A percentile compares a stretch with the other conserved stretches of the same genome.
Evolutionary conservation across 2,113 vertebrate genomes (phyloP).

Genomic region (Rhea americana): DNA sequence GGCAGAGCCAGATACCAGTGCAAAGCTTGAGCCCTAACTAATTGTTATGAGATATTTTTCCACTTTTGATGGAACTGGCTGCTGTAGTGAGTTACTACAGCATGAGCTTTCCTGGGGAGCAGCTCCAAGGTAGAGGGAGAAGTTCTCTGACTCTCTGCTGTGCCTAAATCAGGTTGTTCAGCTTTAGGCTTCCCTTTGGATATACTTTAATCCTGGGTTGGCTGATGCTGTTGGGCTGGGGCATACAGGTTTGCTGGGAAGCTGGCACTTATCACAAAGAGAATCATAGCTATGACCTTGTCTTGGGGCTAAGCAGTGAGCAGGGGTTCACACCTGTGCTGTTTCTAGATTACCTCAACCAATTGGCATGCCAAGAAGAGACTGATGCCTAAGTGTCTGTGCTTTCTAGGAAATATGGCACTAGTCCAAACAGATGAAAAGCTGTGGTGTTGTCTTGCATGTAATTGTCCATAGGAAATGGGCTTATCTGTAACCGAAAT

Average conservation of each 20-base stretch:
- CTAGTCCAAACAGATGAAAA: background rate
- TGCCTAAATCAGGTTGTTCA: background rate
- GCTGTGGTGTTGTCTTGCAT: background rate
- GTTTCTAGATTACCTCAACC: background rate
- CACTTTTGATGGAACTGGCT: background rate
- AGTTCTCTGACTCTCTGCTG: background rate
- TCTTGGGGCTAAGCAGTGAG: background rate
- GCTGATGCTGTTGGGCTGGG: background rate
- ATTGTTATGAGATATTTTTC: background rate
- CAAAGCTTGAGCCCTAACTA: background rate
- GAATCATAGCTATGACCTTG: background rate
- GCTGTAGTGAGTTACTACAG: background rate
- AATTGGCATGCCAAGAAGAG: background rate
- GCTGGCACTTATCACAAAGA: background rate
- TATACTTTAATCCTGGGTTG: background rate
- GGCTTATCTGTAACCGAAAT: background rate
- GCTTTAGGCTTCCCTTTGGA: background rate
- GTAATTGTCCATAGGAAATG: background rate
- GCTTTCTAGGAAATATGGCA: background rate
- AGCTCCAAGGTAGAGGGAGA: background rate
- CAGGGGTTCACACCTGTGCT: background rate
- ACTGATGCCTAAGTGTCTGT: background rate
- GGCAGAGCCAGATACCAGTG: background rate
- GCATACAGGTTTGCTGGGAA: background rate
- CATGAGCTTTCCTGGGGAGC: background rate